Percentiles rank a stretch among this genome's conserved stretches.
phyloP scores from a whole-genome alignment of 2,797 vertebrate genomes.

The Balearica regulorum region DNA sequence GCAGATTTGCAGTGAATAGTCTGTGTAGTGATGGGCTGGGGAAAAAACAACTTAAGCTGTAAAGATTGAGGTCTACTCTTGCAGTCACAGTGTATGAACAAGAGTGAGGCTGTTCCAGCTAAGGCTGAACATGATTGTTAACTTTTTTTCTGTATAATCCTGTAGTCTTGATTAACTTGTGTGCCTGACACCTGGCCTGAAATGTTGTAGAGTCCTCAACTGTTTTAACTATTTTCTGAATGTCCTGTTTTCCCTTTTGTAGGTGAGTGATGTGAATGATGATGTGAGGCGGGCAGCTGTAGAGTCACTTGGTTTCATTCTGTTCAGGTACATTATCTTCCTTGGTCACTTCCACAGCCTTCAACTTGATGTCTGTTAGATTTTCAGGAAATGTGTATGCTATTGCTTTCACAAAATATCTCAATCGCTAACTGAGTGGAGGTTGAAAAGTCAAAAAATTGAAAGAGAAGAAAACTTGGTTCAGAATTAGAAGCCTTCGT shows the following conservation, averaged over 20 bases:
- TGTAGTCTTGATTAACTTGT: background rate
- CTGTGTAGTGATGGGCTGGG: background rate
- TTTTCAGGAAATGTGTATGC: background rate
- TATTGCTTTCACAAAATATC: background rate
- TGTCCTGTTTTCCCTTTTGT: background rate
- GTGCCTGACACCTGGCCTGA: background rate
- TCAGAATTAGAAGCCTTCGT: background rate
- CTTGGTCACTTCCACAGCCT: background rate
- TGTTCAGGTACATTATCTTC: constrained; percentile 88
- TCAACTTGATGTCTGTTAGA: background rate
- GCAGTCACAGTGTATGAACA: background rate
- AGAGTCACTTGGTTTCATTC: constrained; percentile 97
- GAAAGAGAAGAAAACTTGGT: background rate
- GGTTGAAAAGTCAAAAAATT: background rate
- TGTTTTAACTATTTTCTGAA: background rate
- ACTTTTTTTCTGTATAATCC: background rate
- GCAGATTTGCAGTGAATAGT: background rate
- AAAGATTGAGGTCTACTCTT: background rate
- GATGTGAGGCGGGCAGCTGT: constrained; percentile 97
- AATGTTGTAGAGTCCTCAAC: background rate
- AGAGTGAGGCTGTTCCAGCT: background rate
- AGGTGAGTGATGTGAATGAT: constrained; percentile 99
- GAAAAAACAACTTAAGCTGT: background rate
- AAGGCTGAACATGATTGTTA: background rate
- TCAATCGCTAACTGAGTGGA: background rate